phyloP scores from a whole-genome alignment of 2,888 invertebrate species.

The Glyphotaelius pellucidus region DNA sequence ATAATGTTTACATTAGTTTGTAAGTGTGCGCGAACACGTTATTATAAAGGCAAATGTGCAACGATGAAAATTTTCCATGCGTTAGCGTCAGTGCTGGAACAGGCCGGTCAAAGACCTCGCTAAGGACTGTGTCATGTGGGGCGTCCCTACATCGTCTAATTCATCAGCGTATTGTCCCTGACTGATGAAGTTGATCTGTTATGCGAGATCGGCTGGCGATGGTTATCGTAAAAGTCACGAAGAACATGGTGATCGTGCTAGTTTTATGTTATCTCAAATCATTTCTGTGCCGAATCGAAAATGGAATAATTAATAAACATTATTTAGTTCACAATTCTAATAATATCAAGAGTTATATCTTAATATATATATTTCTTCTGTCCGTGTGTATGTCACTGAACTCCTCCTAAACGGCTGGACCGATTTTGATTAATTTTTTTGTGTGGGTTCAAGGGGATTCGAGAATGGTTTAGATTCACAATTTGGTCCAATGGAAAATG shows the following conservation, averaged over 20 bases:
- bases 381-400: too few species aligned
- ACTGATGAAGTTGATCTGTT: neutral
- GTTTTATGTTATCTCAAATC: neutral
- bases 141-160: neutral
- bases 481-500: too few species aligned
- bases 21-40: neutral
- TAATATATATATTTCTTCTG: too few species aligned
- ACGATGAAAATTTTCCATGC: conserved; percentile 42
- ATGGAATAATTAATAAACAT: too few species aligned
- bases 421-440: too few species aligned
- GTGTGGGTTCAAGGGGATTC: too few species aligned
- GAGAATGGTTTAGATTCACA: too few species aligned
- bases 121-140: neutral
- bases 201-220: neutral
- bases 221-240: neutral
- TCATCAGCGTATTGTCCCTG: neutral
- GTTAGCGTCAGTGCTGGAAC: neutral
- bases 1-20: neutral
- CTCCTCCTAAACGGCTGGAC: too few species aligned
- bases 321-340: too few species aligned
- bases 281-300: neutral
- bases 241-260: neutral
- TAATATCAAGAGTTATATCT: too few species aligned
- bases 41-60: conserved; percentile 28
- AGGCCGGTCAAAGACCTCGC: neutral